Evolutionary conservation across 2,888 invertebrate genomes (phyloP), one percentile per base, ranked within the genome.

Genomic region (Agrilus mali): DNA sequence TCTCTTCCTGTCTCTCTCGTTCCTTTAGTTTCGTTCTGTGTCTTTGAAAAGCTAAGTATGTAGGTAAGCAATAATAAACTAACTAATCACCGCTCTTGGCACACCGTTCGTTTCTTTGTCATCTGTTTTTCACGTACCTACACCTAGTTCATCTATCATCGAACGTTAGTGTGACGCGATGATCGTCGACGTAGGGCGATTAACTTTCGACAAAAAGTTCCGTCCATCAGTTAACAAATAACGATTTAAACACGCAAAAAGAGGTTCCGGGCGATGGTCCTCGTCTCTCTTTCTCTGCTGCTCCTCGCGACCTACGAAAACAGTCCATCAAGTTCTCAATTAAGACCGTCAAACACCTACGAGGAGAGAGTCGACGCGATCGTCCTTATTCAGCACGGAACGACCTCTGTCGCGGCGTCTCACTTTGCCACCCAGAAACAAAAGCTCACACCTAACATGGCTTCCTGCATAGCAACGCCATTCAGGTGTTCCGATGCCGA

Each of bases 401-500:
- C 44, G 41, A 37, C 44, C 46, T 44, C 41, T 32, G 40, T 52
- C 37, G 33, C 46, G 41, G 48, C 47, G 40, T 62, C 60, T 56
- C 53, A 56, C 50, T 62, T 58, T 62, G 59, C 65, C 65, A 64
- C 65, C 65, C 64, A 65, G 65, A 63, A 64, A 63, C 60, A 63
- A 60, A 62, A 61, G 61, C 57, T 60, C 57, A 57, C 62, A 57
- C 56, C 59, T 59, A 65, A 61, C 61, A 65, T 64, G 65, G 64
- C 64, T 64, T 60, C 64, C 62, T 62, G 57, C 60, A 58, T 59
- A 57, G 60, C 59, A 61, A 61, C 63, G 62, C 64, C 63, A 64
- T 64, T 63, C 63, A 63, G 62, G 59, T 63, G 60, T 60, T 61
- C 57, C 56, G 59, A 63, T 61, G 58, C 60, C 60, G 59, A 60